A percentile compares a stretch with the other conserved stretches of the same genome.
Evolutionary conservation across 2,797 vertebrate species (phyloP).

Genomic region (Masticophis lateralis): DNA sequence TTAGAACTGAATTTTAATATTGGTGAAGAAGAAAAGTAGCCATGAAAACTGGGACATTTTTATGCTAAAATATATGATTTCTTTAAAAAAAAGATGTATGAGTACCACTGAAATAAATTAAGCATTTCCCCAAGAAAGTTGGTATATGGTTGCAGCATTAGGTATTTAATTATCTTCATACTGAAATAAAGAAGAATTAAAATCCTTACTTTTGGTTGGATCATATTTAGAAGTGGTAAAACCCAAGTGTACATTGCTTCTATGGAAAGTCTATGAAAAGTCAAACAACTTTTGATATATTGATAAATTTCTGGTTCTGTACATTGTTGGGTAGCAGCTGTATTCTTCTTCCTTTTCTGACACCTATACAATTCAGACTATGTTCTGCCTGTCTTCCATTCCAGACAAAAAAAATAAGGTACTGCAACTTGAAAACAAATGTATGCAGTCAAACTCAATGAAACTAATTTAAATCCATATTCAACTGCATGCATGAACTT

Average conservation of each 20-base stretch:
- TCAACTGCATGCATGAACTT: background rate
- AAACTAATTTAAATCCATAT: slow-evolving; percentile 31
- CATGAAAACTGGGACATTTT: background rate
- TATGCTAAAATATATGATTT: background rate
- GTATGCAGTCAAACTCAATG: background rate
- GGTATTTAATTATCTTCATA: background rate
- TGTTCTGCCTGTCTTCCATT: slow-evolving; percentile 18
- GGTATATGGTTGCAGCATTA: background rate
- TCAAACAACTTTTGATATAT: background rate
- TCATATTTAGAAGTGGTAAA: background rate
- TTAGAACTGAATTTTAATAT: background rate
- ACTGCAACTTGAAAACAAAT: slow-evolving; percentile 11
- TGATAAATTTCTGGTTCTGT: slow-evolving; percentile 21
- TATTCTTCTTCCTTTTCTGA: slow-evolving; percentile 35
- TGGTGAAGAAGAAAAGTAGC: background rate
- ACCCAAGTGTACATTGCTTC: background rate
- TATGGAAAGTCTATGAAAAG: background rate
- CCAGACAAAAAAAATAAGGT: slow-evolving; percentile 17
- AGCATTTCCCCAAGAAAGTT: background rate
- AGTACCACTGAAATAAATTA: background rate
- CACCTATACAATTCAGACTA: background rate
- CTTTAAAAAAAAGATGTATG: background rate
- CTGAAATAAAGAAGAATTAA: background rate
- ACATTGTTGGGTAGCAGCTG: background rate
- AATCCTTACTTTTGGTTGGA: background rate